Evolutionary conservation across 2,113 vertebrate species (phyloP).

Genomic region (Dasypus novemcinctus): DNA sequence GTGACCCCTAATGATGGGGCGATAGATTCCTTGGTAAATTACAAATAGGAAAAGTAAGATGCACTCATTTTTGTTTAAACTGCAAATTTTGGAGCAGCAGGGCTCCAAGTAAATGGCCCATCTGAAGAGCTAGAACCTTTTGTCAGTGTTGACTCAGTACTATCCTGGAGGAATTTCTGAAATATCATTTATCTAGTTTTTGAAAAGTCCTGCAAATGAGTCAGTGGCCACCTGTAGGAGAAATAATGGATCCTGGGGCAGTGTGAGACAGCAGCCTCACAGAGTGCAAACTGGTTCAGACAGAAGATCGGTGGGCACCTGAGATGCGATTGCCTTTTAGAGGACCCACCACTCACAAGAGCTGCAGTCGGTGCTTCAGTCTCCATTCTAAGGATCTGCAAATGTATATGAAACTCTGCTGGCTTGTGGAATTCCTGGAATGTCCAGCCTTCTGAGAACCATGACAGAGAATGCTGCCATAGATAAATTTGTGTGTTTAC

Average conservation of each 20-base stretch:
- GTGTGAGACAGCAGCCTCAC: background rate
- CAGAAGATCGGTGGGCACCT: background rate
- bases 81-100: slow-evolving; percentile 56
- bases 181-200: slow-evolving; percentile 60
- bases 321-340: background rate
- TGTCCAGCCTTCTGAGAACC: background rate
- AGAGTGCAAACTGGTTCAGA: background rate
- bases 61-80: slow-evolving; percentile 35
- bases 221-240: slow-evolving; percentile 1
- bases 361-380: background rate
- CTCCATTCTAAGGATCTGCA: background rate
- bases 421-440: background rate
- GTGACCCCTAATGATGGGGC: background rate
- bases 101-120: slow-evolving; percentile 56
- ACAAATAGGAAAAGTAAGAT: no score
- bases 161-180: background rate
- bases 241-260: no score
- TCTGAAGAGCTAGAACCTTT: slow-evolving; percentile 54
- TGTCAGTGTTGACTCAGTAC: slow-evolving; percentile 60
- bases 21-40: slow-evolving; percentile 60
- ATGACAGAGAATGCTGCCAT: background rate
- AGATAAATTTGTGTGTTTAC: background rate
- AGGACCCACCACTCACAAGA: background rate
- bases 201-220: slow-evolving; percentile 37
- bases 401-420: background rate